Conservation (phyloP, 2,113 vertebrate species). For the Nannobrachium achirus region DNA sequence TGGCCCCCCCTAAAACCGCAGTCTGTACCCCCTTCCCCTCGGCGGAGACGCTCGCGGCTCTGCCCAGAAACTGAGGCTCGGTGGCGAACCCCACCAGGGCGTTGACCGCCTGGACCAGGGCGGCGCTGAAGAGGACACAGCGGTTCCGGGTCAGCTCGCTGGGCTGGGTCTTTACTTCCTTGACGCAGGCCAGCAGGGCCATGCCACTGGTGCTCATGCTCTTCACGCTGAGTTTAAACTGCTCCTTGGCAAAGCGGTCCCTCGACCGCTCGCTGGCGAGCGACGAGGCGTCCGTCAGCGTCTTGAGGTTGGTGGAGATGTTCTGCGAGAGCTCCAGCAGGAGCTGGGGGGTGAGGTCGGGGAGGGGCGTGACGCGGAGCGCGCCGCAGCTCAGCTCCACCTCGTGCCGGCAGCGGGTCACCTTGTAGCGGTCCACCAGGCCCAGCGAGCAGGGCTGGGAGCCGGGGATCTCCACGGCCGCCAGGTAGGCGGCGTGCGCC, state of each 20-base stretch:
- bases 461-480: slow-evolving; percentile 88
- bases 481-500: slow-evolving; percentile 94
- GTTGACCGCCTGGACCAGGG: slow-evolving; percentile 91
- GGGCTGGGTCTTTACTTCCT: slow-evolving; percentile 93
- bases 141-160: slow-evolving; percentile 91
- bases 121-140: slow-evolving; percentile 92
- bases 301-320: slow-evolving; percentile 93
- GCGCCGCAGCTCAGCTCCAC: slow-evolving; percentile 92
- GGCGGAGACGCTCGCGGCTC: slow-evolving; percentile 87
- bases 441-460: slow-evolving; percentile 89
- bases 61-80: slow-evolving; percentile 96
- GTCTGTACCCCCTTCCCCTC: slow-evolving; percentile 98
- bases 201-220: slow-evolving; percentile 96
- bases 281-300: slow-evolving; percentile 92
- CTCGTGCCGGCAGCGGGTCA: slow-evolving; percentile 94
- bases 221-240: slow-evolving; percentile 95
- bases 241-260: slow-evolving; percentile 94
- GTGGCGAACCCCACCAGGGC: slow-evolving; percentile 96
- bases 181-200: slow-evolving; percentile 93
- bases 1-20: slow-evolving; percentile 95
- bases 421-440: slow-evolving; percentile 97
- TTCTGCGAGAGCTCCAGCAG: slow-evolving; percentile 96
- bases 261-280: slow-evolving; percentile 91
- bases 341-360: slow-evolving; percentile 92
- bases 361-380: slow-evolving; percentile 86